phyloP scores from a whole-genome alignment of 2,113 vertebrate species.

The Ceyx margarethae region DNA sequence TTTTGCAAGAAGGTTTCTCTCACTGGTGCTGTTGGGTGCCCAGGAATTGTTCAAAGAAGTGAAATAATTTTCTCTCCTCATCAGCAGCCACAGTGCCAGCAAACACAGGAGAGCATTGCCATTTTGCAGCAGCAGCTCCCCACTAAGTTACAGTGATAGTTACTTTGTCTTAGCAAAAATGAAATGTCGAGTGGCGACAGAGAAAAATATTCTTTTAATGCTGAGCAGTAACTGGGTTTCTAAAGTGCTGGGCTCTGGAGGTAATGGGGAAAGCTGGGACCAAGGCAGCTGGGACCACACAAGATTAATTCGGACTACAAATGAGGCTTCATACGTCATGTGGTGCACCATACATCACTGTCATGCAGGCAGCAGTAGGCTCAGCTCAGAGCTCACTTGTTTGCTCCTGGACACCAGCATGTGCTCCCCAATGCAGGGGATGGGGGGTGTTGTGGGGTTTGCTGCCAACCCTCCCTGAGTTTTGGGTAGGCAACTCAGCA shows the following conservation, averaged over 20 bases:
- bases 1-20: not conserved
- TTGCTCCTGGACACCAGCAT: not conserved
- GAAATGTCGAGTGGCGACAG: not conserved
- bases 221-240: not conserved
- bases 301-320: not conserved
- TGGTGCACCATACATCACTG: not conserved
- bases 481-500: not conserved
- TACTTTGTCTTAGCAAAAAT: slow-evolving; percentile 34
- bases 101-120: not conserved
- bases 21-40: not conserved
- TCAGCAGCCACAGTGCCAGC: not conserved
- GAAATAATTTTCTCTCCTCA: slow-evolving; percentile 11
- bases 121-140: not conserved
- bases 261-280: not conserved
- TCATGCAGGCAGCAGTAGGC: accelerated
- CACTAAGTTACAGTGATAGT: not conserved
- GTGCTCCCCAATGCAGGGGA: accelerated
- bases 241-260: not conserved
- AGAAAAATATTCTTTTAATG: slow-evolving; percentile 10
- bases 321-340: not conserved
- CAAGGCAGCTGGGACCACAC: not conserved
- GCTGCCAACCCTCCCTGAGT: not conserved
- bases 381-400: not conserved
- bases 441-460: accelerated
- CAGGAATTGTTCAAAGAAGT: not conserved